Evolutionary conservation across 2,888 invertebrate genomes (phyloP).

Genomic region (Heliconius cydno): DNA sequence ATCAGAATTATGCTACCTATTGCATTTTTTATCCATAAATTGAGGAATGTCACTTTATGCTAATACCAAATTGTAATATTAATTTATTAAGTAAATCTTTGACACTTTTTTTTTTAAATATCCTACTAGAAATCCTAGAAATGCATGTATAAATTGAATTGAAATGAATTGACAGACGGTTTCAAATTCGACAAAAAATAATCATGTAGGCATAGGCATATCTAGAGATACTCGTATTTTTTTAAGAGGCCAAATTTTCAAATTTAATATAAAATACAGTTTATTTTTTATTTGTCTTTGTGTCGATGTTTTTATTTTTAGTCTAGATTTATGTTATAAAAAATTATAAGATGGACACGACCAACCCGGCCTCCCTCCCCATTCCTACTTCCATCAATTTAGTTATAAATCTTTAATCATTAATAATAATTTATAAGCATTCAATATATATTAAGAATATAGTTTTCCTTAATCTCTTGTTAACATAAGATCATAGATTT

Average conservation of each 20-base stretch:
- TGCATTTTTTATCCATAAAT: constrained; percentile 6
- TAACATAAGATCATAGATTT: constrained; percentile 13
- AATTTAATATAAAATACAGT: background rate
- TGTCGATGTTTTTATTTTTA: background rate
- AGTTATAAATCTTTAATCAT: too few species aligned
- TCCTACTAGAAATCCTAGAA: background rate
- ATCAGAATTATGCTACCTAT: constrained; percentile 6
- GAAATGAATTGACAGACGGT: background rate
- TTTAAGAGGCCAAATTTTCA: background rate
- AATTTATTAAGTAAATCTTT: background rate
- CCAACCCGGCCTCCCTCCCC: background rate
- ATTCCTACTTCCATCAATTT: too few species aligned
- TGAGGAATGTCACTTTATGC: background rate
- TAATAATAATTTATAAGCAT: too few species aligned
- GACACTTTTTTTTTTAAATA: background rate
- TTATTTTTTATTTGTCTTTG: background rate
- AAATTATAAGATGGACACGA: background rate
- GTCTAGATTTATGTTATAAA: background rate
- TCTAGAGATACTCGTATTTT: background rate
- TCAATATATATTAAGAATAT: background rate
- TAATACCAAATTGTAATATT: background rate
- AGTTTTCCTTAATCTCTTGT: constrained; percentile 11
- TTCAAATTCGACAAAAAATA: background rate
- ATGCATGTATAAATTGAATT: background rate
- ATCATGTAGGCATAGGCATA: background rate